A percentile compares a stretch with the other conserved stretches of the same genome.
phyloP scores from a whole-genome alignment of 2,113 vertebrate genomes.

The Cercopithecus mona region DNA sequence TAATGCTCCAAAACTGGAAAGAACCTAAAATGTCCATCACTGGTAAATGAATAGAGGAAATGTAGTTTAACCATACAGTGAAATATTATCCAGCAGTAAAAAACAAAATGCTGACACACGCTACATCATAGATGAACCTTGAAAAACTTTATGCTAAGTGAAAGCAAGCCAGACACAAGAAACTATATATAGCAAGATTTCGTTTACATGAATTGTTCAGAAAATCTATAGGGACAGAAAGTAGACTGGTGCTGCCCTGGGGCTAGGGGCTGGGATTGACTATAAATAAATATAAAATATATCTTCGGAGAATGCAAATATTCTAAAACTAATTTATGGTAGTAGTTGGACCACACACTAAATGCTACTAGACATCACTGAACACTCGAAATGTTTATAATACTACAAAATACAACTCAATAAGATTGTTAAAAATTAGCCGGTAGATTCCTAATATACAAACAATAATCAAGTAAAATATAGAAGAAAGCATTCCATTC shows the following conservation, averaged over 20 bases:
- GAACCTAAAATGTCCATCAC: neutral
- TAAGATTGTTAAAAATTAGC: neutral
- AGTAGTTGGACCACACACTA: neutral
- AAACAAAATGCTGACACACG: neutral
- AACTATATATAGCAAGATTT: neutral
- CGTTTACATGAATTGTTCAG: neutral
- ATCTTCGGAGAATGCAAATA: neutral
- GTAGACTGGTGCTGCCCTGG: neutral
- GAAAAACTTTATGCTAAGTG: neutral
- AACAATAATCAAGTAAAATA: slow-evolving; percentile 25
- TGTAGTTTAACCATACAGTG: neutral
- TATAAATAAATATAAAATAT: neutral
- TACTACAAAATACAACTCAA: neutral
- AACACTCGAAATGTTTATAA: neutral
- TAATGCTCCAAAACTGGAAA: neutral
- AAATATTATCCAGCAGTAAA: neutral
- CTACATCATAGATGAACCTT: neutral
- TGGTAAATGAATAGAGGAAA: neutral
- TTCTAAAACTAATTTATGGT: neutral
- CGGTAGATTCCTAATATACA: neutral
- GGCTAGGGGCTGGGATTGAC: neutral
- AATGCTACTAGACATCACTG: neutral
- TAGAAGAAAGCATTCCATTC: neutral
- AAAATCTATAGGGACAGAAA: slow-evolving; percentile 29
- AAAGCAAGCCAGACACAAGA: neutral